Percentiles rank a stretch among this genome's conserved stretches.
Conservation (phyloP, 1,140 invertebrate genomes). For the Lutraria rhynchaena region DNA sequence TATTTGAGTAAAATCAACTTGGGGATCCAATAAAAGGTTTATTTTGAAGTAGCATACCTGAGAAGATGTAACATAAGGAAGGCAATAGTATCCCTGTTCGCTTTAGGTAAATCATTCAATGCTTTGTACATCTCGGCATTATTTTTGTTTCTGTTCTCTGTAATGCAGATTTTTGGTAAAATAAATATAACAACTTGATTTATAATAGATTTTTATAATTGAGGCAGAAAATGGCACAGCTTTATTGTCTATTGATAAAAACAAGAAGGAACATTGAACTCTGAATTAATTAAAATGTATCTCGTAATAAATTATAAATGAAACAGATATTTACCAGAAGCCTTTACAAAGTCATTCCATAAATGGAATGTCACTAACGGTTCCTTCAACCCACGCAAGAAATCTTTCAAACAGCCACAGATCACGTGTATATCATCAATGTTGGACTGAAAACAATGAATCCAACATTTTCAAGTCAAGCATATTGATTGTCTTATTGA, state of each 20-base stretch:
- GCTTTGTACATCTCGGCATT: constrained; percentile 70
- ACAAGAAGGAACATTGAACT: too few relatives aligned
- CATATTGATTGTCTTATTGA: too few relatives aligned
- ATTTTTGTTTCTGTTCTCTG: constrained; percentile 84
- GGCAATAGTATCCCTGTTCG: constrained; percentile 94
- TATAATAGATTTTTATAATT: too few relatives aligned
- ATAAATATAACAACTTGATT: too few relatives aligned
- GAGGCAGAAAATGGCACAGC: too few relatives aligned
- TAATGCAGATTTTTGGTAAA: too few relatives aligned
- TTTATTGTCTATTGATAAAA: too few relatives aligned
- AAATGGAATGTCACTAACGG: constrained; percentile 90
- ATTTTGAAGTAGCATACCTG: constrained; percentile 83
- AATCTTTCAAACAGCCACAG: constrained; percentile 93
- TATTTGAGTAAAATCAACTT: too few relatives aligned
- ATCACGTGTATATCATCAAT: constrained; percentile 89
- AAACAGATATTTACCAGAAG: constrained; percentile 84
- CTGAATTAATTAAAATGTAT: neutral
- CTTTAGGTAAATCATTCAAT: constrained; percentile 87
- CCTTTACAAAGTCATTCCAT: constrained; percentile 90
- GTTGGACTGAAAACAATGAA: constrained; percentile 77
- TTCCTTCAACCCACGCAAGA: constrained; percentile 90
- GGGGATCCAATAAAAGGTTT: too few relatives aligned
- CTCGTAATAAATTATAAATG: neutral
- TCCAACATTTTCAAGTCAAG: too few relatives aligned
- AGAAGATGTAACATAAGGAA: constrained; percentile 93